A percentile compares a stretch with the other conserved stretches of the same genome.
phyloP scores from a whole-genome alignment of 2,797 vertebrate genomes.

The Paedocypris micromegethes region DNA sequence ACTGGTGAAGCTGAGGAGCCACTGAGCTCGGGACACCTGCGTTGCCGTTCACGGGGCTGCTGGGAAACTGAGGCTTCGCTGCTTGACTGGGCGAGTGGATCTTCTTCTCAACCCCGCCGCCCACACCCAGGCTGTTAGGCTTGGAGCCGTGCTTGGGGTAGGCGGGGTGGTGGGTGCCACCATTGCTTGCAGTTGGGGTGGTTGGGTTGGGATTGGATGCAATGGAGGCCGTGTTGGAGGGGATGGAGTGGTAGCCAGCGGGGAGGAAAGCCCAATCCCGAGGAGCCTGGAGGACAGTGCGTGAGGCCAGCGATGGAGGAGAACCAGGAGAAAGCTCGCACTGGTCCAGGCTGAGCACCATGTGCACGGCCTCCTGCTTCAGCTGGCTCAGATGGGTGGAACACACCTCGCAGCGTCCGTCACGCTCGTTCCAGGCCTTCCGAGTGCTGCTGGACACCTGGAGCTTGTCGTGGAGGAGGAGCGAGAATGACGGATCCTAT shows the following conservation, averaged over 20 bases:
- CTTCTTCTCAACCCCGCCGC: slow-evolving; percentile 79
- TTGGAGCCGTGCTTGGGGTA: slow-evolving; percentile 72
- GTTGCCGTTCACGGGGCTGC: slow-evolving; percentile 69
- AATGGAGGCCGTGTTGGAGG: slow-evolving; percentile 20
- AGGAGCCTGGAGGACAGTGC: slow-evolving; percentile 57
- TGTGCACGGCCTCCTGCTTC: slow-evolving; percentile 93
- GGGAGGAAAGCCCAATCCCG: slow-evolving; percentile 76
- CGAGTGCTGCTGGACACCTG: slow-evolving; percentile 89
- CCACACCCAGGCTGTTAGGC: slow-evolving; percentile 84
- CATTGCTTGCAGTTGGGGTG: slow-evolving; percentile 31
- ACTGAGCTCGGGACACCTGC: slow-evolving; percentile 74
- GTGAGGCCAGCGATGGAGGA: slow-evolving; percentile 67
- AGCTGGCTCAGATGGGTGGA: slow-evolving; percentile 90
- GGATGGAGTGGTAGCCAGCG: slow-evolving; percentile 57
- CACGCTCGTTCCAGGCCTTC: slow-evolving; percentile 90
- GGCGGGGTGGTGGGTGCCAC: slow-evolving; percentile 49
- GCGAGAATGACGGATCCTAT: slow-evolving; percentile 86
- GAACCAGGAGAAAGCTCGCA: slow-evolving; percentile 83
- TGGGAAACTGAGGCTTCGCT: slow-evolving; percentile 73
- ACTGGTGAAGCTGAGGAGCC: slow-evolving; percentile 83
- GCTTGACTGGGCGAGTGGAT: slow-evolving; percentile 76
- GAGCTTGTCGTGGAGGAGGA: slow-evolving; percentile 90
- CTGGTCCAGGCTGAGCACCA: slow-evolving; percentile 88
- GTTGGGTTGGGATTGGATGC: slow-evolving; percentile 30
- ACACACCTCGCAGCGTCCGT: slow-evolving; percentile 91